Conservation (phyloP, 2,113 vertebrate genomes). For the Crotophaga sulcirostris region DNA sequence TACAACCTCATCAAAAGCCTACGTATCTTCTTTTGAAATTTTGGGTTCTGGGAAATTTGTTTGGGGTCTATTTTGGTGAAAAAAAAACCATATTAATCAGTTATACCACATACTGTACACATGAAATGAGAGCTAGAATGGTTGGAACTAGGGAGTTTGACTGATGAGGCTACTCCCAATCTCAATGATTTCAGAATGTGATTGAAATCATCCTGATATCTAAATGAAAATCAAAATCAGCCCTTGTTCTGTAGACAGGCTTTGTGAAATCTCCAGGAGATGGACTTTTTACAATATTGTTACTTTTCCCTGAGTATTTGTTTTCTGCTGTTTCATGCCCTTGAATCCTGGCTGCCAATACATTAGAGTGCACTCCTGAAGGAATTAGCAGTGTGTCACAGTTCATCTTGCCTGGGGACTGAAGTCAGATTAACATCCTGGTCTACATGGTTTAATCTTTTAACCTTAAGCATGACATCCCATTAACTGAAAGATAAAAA, state of each 20-base stretch:
- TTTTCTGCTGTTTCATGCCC: not conserved
- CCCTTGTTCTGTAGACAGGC: not conserved
- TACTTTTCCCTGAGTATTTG: not conserved
- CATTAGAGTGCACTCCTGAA: not conserved
- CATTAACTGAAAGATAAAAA: not conserved
- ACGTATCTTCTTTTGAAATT: not conserved
- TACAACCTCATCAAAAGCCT: not conserved
- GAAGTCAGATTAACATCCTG: not conserved
- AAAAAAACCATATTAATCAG: not conserved
- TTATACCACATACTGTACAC: rapidly evolving
- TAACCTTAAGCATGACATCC: not conserved
- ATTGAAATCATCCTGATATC: not conserved
- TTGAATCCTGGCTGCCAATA: not conserved
- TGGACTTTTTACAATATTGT: not conserved
- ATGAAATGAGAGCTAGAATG: not conserved
- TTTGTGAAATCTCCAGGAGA: not conserved
- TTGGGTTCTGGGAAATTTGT: not conserved
- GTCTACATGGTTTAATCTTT: not conserved
- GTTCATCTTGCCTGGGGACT: not conserved
- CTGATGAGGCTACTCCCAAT: not conserved
- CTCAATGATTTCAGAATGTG: not conserved
- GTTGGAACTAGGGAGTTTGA: not conserved
- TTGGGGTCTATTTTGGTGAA: not conserved
- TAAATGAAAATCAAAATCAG: not conserved
- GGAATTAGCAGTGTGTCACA: not conserved